A percentile compares a stretch with the other conserved stretches of the same genome.
phyloP scores from a whole-genome alignment of 2,797 vertebrate genomes.

The Meda fulgida region DNA sequence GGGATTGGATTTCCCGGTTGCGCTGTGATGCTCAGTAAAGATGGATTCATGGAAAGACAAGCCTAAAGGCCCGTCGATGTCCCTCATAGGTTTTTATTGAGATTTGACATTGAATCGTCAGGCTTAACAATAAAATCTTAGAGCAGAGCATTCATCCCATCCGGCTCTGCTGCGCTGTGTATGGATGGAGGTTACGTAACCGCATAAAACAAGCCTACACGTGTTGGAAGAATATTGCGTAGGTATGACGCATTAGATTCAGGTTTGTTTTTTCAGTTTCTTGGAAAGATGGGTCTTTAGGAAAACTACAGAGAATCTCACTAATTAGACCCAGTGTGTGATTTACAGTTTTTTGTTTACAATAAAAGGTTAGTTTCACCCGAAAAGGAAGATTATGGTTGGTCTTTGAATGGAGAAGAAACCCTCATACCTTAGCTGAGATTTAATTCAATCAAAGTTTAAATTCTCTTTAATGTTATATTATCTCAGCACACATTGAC shows the following conservation, averaged over 20 bases:
- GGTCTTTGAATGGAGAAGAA: neutral
- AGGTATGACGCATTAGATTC: neutral
- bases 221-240: neutral
- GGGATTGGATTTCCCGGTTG: neutral
- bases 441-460: neutral
- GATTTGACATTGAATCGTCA: neutral
- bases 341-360: neutral
- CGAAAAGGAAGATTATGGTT: neutral
- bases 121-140: conserved; percentile 11
- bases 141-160: neutral
- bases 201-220: neutral
- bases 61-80: neutral
- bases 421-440: neutral
- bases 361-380: neutral
- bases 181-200: conserved; percentile 31
- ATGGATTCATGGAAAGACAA: neutral
- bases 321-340: neutral
- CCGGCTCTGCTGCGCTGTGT: neutral
- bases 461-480: neutral
- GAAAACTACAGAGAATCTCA: neutral
- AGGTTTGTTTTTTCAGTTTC: conserved; percentile 11
- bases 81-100: neutral
- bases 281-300: neutral
- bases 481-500: neutral
- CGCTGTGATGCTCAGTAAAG: neutral